Conservation (phyloP, 64 coral and sea anemone species). For the Porites lutea region DNA sequence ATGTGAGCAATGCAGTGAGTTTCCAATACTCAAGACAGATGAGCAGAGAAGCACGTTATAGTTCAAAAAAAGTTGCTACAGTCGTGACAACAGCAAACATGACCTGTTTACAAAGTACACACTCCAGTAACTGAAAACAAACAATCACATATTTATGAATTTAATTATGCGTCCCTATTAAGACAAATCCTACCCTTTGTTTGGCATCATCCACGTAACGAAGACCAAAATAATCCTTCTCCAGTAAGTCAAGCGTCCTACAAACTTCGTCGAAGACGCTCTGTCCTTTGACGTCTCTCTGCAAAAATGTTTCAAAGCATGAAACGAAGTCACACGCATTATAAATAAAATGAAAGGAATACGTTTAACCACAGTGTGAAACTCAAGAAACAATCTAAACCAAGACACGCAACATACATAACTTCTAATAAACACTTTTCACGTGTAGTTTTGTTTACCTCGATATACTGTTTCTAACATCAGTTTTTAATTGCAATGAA, state of each 20-base stretch:
- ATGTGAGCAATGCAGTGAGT: too few species aligned
- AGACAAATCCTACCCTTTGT: conserved; percentile 61
- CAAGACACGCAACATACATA: neutral
- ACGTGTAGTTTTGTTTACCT: neutral
- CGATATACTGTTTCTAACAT: too few species aligned
- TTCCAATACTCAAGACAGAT: too few species aligned
- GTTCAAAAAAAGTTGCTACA: too few species aligned
- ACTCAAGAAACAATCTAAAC: neutral
- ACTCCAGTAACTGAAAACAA: too few species aligned
- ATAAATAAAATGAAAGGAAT: neutral
- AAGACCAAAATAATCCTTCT: conserved; percentile 90
- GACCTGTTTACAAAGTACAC: too few species aligned
- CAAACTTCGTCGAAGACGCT: conserved; percentile 64
- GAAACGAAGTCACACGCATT: neutral
- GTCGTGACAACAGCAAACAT: too few species aligned
- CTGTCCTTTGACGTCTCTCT: conserved; percentile 76
- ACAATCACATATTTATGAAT: too few species aligned
- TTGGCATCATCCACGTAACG: conserved; percentile 77
- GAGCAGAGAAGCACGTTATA: too few species aligned
- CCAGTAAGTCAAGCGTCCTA: conserved; percentile 69
- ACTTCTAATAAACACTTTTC: neutral
- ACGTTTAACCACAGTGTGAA: neutral
- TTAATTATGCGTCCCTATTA: too few species aligned
- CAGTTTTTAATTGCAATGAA: too few species aligned
- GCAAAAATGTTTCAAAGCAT: neutral